Conservation (phyloP, 2,113 vertebrate genomes). For the Sceloporus undulatus region DNA sequence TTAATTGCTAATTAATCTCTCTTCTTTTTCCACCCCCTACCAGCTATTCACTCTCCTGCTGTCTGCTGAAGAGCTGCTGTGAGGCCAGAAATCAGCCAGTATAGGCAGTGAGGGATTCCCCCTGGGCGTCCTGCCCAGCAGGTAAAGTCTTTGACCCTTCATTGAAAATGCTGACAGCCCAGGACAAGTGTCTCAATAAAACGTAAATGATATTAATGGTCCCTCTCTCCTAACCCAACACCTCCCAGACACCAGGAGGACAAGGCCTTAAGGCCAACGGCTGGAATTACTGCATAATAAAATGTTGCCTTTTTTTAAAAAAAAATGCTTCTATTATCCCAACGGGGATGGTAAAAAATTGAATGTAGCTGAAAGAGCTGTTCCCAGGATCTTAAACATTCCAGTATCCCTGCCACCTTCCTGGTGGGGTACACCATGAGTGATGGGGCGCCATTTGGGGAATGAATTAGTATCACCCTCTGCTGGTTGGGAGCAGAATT, state of each 20-base stretch:
- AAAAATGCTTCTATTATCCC: constrained; percentile 6
- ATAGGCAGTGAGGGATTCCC: constrained; percentile 18
- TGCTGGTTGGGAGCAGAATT: constrained; percentile 17
- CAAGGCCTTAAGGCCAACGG: constrained; percentile 31
- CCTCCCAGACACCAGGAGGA: constrained; percentile 13
- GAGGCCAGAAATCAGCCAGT: constrained; percentile 26
- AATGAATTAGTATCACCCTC: constrained; percentile 7
- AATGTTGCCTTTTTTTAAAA: neutral
- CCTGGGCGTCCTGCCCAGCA: constrained; percentile 12
- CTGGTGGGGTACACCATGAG: too few species aligned
- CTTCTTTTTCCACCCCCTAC: neutral
- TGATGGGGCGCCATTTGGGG: neutral
- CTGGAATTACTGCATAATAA: constrained; percentile 31
- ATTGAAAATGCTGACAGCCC: constrained; percentile 19
- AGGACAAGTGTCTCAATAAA: constrained; percentile 26
- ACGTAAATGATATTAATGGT: neutral
- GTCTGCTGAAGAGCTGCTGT: constrained; percentile 17
- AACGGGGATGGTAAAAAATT: constrained; percentile 12
- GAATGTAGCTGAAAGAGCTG: neutral
- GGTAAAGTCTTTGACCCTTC: constrained; percentile 25
- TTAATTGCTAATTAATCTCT: constrained; percentile 55
- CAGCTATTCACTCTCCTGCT: constrained; percentile 21
- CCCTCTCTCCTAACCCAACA: constrained; percentile 5
- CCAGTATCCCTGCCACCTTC: neutral
- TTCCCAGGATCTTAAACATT: constrained; percentile 2